Evolutionary conservation across 2,888 invertebrate genomes (phyloP).

Genomic region (Leptarthrus brevirostris): DNA sequence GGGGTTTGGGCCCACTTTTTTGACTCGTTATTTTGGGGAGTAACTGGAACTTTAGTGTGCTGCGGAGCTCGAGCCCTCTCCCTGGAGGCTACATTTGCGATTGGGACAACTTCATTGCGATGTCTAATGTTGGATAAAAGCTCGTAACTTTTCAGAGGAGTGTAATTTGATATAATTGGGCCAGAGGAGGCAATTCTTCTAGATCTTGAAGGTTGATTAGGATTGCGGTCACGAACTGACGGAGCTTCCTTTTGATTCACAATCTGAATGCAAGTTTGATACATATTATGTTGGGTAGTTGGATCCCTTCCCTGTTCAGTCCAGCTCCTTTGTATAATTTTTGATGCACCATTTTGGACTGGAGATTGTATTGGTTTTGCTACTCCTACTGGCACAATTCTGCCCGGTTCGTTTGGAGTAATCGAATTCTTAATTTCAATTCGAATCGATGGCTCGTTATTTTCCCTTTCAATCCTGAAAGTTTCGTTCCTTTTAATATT

Average conservation of each 20-base stretch:
- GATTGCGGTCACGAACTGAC: not conserved
- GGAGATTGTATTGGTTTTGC: constrained; percentile 63
- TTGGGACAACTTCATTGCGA: not conserved
- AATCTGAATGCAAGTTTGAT: constrained; percentile 48
- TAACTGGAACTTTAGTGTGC: not conserved
- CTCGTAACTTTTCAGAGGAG: constrained; percentile 48
- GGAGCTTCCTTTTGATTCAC: not conserved
- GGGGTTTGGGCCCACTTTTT: constrained; percentile 18
- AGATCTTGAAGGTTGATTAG: constrained; percentile 1
- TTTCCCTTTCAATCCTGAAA: constrained; percentile 56
- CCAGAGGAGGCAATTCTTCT: not conserved
- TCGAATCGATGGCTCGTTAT: constrained; percentile 60
- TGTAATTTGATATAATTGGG: constrained; percentile 15
- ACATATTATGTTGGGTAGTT: constrained; percentile 9
- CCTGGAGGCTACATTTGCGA: not conserved
- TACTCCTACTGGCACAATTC: constrained; percentile 65
- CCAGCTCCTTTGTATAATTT: constrained; percentile 43
- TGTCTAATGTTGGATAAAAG: constrained; percentile 44
- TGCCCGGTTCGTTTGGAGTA: constrained; percentile 62
- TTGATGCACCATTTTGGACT: not conserved
- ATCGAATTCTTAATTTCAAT: constrained; percentile 66
- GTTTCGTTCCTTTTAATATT: constrained; percentile 54
- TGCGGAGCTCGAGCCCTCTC: not conserved
- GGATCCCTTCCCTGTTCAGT: constrained; percentile 1
- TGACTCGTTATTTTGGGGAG: not conserved